These are phyloP conservation scores for Portunus trituberculatus DNA, from an alignment of 1,140 invertebrate genomes.

Conservation along the genomic window DNA sequence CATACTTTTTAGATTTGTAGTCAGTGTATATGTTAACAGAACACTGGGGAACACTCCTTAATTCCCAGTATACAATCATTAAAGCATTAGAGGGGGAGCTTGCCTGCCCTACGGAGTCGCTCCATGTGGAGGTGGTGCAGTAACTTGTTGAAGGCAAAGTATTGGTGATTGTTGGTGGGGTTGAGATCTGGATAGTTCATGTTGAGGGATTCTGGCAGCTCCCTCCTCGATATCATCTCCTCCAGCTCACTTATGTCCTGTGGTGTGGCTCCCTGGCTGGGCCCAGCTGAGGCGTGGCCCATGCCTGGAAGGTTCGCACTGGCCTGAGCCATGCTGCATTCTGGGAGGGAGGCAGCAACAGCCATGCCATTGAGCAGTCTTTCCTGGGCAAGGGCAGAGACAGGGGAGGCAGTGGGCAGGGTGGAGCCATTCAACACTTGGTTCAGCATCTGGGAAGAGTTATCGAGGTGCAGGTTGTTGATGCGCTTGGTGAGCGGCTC, in stretches of 20 bases:
- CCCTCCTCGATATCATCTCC: constrained; percentile 57
- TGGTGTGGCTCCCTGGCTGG: not conserved
- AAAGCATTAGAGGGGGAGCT: constrained; percentile 34
- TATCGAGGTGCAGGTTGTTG: constrained; percentile 73
- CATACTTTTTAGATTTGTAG: not conserved
- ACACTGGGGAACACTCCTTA: not conserved
- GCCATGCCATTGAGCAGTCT: constrained; percentile 28
- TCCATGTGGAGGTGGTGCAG: constrained; percentile 73
- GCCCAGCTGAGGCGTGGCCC: not conserved
- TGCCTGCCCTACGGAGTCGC: constrained; percentile 66
- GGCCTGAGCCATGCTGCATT: not conserved
- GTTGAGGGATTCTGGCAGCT: constrained; percentile 69
- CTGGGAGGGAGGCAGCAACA: not conserved
- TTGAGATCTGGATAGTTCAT: constrained; percentile 63
- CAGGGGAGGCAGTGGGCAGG: not conserved
- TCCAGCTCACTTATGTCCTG: constrained; percentile 23
- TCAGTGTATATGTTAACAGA: not conserved
- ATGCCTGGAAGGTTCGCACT: not conserved
- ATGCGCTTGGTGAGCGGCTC: constrained; percentile 74
- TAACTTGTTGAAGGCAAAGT: constrained; percentile 69
- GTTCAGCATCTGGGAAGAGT: constrained; percentile 31
- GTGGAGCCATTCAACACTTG: constrained; percentile 15
- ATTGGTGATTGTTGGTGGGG: constrained; percentile 66
- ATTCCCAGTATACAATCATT: not conserved
- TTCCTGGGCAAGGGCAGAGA: not conserved